Conservation (phyloP, 2,113 vertebrate genomes). For the Pedetes capensis region DNA sequence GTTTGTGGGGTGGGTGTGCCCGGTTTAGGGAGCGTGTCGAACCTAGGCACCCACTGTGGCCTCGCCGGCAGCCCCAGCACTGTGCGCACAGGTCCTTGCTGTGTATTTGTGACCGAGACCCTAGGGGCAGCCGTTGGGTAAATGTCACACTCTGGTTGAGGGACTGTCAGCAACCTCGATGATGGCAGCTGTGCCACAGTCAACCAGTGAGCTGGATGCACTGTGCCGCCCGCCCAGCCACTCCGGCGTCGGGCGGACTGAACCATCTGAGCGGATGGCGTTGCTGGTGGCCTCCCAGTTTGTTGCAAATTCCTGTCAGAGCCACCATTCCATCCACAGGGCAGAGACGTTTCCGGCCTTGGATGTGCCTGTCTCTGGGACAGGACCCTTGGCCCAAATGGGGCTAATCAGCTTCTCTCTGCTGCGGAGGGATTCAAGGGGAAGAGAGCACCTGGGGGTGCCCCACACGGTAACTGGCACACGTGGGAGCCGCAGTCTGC, state of each 20-base stretch:
- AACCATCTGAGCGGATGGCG: rapidly evolving
- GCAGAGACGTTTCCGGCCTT: not conserved
- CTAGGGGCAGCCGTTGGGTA: slow-evolving; percentile 76
- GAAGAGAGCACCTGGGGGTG: not conserved
- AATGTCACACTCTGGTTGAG: slow-evolving; percentile 84
- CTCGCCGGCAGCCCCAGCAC: slow-evolving; percentile 51
- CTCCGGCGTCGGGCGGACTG: not conserved
- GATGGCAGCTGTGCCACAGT: not conserved
- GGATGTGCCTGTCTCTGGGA: not conserved
- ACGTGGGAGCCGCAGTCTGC: not conserved
- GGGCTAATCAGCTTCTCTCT: not conserved
- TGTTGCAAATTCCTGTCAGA: not conserved
- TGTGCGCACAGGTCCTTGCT: slow-evolving; percentile 51
- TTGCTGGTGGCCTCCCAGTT: not conserved
- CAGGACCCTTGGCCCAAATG: too few relatives aligned
- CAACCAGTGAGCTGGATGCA: not conserved
- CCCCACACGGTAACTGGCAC: too few relatives aligned
- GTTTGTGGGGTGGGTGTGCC: slow-evolving; percentile 27
- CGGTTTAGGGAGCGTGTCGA: slow-evolving; percentile 63
- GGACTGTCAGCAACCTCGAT: not conserved
- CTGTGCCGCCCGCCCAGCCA: not conserved
- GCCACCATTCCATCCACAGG: not conserved
- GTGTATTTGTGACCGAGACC: slow-evolving; percentile 73
- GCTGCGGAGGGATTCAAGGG: not conserved
- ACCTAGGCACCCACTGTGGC: not conserved